These are phyloP conservation scores for Eurypyga helias DNA, from an alignment of 2,113 vertebrate species.

Conservation along the genomic window DNA sequence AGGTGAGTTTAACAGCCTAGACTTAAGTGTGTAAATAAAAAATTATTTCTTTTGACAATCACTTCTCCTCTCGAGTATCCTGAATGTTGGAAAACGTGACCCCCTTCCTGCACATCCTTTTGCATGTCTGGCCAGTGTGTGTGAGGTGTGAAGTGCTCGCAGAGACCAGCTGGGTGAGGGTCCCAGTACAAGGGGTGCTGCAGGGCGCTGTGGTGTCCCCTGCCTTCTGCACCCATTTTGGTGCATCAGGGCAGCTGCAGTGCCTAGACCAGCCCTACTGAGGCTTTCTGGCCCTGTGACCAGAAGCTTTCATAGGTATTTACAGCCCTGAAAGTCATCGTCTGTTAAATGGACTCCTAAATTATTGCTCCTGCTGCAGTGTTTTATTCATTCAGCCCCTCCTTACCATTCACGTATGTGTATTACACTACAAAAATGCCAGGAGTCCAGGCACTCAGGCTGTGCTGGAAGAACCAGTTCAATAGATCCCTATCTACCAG, in stretches of 20 bases:
- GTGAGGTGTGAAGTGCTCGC: background rate
- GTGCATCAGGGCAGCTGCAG: background rate
- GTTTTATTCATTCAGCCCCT: conserved; percentile 21
- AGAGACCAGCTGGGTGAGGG: background rate
- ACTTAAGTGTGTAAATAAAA: background rate
- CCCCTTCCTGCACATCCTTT: rapidly evolving
- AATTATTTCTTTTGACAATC: background rate
- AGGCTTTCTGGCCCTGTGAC: background rate
- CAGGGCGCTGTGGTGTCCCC: rapidly evolving
- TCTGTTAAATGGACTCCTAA: background rate
- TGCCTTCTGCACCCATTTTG: background rate
- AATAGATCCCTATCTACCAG: background rate
- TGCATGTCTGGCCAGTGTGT: background rate
- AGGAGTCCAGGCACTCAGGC: conserved; percentile 22
- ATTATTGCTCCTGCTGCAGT: background rate
- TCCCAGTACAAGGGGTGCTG: background rate
- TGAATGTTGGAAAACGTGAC: background rate
- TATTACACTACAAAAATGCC: conserved; percentile 20
- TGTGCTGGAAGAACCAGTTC: conserved; percentile 58
- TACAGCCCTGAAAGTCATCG: background rate
- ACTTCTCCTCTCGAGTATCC: background rate
- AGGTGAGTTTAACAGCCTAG: background rate
- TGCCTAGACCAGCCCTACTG: rapidly evolving
- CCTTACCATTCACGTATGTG: background rate
- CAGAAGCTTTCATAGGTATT: background rate